These are phyloP conservation scores for Plestiodon gilberti DNA, from an alignment of 2,113 vertebrate genomes.

Conservation along the genomic window DNA sequence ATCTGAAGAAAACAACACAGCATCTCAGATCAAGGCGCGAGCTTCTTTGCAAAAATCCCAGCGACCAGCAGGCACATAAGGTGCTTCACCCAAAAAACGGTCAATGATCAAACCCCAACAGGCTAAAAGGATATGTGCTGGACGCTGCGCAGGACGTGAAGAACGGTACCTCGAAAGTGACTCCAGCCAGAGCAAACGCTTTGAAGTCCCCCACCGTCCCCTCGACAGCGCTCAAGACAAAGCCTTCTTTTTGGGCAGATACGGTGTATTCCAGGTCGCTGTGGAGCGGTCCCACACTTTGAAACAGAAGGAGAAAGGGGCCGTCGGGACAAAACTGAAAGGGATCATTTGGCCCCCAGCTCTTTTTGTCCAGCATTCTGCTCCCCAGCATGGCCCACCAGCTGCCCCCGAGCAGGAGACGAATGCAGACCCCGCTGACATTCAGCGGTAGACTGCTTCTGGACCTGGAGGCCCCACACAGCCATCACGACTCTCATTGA, in stretches of 20 bases:
- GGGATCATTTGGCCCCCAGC: too few species aligned
- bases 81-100: too few species aligned
- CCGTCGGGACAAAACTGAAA: not conserved
- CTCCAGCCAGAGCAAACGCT: conserved; percentile 94
- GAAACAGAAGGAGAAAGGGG: not conserved
- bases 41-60: not conserved
- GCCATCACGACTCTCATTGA: too few species aligned
- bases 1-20: too few species aligned
- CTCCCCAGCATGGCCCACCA: too few species aligned
- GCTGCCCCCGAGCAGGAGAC: too few species aligned
- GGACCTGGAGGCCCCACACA: too few species aligned
- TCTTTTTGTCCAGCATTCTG: too few species aligned
- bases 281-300: conserved; percentile 95
- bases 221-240: conserved; percentile 90
- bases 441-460: too few species aligned
- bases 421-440: too few species aligned
- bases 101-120: too few species aligned
- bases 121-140: too few species aligned
- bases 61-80: not conserved
- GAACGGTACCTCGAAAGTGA: conserved; percentile 92
- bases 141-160: not conserved
- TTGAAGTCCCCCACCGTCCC: conserved; percentile 92
- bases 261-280: conserved; percentile 91
- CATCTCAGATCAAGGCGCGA: not conserved
- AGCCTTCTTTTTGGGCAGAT: conserved; percentile 92